These are phyloP conservation scores for Megaceryle maxima DNA, from an alignment of 2,113 vertebrate genomes.

Conservation along the genomic window DNA sequence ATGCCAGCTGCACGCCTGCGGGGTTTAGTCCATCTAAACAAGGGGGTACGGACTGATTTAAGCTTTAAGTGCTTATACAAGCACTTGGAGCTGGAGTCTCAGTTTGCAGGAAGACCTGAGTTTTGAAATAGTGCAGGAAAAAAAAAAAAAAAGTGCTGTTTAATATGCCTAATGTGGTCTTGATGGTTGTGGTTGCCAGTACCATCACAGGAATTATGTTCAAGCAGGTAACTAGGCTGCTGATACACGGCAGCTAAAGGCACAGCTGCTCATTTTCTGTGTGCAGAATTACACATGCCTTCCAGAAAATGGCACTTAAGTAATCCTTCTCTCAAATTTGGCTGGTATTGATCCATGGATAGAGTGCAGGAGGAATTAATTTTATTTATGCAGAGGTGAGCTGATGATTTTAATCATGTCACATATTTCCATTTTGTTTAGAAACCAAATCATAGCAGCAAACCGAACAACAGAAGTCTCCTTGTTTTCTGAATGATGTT, in stretches of 20 bases:
- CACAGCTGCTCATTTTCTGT: not conserved
- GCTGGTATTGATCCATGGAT: not conserved
- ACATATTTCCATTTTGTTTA: slow-evolving; percentile 36
- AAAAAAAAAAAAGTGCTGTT: not conserved
- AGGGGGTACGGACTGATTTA: not conserved
- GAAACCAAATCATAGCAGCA: slow-evolving; percentile 2
- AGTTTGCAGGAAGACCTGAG: not conserved
- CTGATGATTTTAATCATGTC: slow-evolving; percentile 5
- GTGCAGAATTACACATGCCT: not conserved
- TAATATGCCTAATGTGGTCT: not conserved
- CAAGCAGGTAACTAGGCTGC: not conserved
- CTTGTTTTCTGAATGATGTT: slow-evolving; percentile 75
- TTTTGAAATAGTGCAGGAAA: not conserved
- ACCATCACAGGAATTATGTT: not conserved
- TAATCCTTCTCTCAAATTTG: not conserved
- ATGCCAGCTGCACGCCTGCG: not conserved
- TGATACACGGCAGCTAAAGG: not conserved
- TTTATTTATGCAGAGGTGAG: slow-evolving; percentile 19
- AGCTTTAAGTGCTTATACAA: not conserved
- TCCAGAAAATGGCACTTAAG: not conserved
- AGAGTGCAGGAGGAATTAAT: not conserved
- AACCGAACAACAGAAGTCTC: slow-evolving; percentile 65
- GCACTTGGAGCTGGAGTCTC: not conserved
- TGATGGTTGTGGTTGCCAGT: rapidly evolving
- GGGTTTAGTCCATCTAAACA: not conserved